A percentile compares a stretch with the other conserved stretches of the same genome.
Evolutionary conservation across 2,113 vertebrate species (phyloP).

Genomic region (Sinosuthora webbiana): DNA sequence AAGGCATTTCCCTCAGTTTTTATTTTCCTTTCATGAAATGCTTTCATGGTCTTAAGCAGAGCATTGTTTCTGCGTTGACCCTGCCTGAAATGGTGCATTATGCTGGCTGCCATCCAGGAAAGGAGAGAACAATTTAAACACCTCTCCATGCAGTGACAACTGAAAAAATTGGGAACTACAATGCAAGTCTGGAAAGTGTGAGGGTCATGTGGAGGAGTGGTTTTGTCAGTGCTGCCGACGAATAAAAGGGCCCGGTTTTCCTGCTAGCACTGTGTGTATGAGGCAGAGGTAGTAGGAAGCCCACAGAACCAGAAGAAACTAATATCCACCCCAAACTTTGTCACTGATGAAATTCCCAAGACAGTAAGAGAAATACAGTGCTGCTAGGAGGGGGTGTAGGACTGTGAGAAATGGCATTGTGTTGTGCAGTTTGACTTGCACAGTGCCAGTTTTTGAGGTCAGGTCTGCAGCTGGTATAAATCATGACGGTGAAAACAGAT

Average conservation of each 20-base stretch:
- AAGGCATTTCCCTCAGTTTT: not conserved
- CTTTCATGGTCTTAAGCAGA: not conserved
- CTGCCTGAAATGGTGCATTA: not conserved
- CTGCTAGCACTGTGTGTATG: not conserved
- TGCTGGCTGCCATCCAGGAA: not conserved
- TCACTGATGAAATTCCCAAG: not conserved
- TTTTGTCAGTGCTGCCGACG: not conserved
- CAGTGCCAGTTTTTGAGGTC: not conserved
- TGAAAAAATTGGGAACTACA: not conserved
- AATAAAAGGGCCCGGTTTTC: not conserved
- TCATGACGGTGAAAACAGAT: not conserved
- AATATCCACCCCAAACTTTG: not conserved
- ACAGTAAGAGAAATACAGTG: not conserved
- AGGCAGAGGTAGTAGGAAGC: not conserved
- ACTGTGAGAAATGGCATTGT: not conserved
- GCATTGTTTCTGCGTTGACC: rapidly evolving
- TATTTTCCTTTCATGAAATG: not conserved
- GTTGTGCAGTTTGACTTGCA: not conserved
- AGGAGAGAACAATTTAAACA: not conserved
- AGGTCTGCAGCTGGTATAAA: not conserved
- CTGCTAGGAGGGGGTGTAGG: not conserved
- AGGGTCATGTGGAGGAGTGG: not conserved
- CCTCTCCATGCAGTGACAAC: not conserved
- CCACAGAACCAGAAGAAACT: not conserved
- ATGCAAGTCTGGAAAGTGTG: not conserved